Evolutionary conservation across 2,797 vertebrate species (phyloP).

Genomic region (Chelon labrosus): DNA sequence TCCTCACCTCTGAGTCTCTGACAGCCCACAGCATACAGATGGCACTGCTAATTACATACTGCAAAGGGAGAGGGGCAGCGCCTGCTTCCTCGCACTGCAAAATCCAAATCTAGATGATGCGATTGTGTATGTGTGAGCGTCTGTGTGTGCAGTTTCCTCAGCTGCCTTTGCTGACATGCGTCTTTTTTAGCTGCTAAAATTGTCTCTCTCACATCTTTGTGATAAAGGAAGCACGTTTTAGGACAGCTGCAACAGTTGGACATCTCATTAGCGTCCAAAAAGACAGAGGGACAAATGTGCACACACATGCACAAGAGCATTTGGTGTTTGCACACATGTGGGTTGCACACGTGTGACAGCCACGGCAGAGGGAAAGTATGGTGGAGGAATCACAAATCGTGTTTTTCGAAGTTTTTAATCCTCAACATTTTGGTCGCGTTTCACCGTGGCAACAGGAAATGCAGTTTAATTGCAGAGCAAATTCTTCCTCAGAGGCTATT

Average conservation of each 20-base stretch:
- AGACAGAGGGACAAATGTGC: constrained; percentile 5
- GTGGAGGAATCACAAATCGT: no score
- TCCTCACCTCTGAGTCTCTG: constrained; percentile 76
- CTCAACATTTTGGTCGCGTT: no score
- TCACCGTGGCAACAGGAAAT: not conserved
- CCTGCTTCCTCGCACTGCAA: constrained; percentile 45
- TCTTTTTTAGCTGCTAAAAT: constrained; percentile 51
- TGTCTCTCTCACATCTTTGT: constrained; percentile 26
- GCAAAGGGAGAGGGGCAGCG: constrained; percentile 64
- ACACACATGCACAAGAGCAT: constrained; percentile 9
- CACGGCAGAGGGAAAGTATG: not conserved
- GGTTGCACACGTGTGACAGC: not conserved
- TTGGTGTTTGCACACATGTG: constrained; percentile 11
- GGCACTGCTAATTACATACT: constrained; percentile 78
- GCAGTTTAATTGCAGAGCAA: not conserved
- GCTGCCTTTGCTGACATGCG: constrained; percentile 54
- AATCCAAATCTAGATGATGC: constrained; percentile 46
- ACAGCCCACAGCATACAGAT: constrained; percentile 80
- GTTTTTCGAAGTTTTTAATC: no score
- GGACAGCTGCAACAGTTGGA: constrained; percentile 38
- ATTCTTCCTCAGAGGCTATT: not conserved
- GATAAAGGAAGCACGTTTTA: constrained; percentile 38
- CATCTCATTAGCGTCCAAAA: constrained; percentile 60
- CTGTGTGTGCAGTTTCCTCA: constrained; percentile 16
- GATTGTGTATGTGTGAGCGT: not conserved